Evolutionary conservation across 2,888 invertebrate genomes (phyloP).

Genomic region (Andrena haemorrhoa): DNA sequence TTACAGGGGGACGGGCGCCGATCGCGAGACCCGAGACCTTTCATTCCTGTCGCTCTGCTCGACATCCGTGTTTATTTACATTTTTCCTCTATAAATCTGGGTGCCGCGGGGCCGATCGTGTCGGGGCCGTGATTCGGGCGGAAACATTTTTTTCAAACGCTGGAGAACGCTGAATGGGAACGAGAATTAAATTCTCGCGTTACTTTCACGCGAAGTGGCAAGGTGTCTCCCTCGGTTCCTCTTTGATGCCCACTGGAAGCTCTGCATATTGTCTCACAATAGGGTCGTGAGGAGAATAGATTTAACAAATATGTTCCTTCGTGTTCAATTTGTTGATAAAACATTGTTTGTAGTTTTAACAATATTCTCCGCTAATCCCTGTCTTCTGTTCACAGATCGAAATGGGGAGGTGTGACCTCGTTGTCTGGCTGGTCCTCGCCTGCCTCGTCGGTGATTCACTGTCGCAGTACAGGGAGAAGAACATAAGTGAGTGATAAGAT

Average conservation of each 20-base stretch:
- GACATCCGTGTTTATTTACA: slow-evolving; percentile 13
- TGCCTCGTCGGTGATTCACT: slow-evolving; percentile 69
- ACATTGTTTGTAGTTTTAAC: background rate
- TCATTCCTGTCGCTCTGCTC: background rate
- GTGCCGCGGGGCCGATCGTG: background rate
- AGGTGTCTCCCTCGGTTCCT: too few species aligned
- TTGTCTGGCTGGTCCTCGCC: slow-evolving; percentile 69
- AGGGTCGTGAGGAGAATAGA: background rate
- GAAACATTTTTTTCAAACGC: background rate
- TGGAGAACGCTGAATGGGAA: background rate
- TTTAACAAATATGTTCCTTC: background rate
- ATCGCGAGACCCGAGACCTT: background rate
- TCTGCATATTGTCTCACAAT: too few species aligned
- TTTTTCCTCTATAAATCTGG: background rate
- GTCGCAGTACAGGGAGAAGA: slow-evolving; percentile 77
- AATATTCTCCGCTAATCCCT: background rate
- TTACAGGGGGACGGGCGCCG: slow-evolving; percentile 6
- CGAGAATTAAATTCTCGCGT: background rate
- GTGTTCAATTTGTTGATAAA: too few species aligned
- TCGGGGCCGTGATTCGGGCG: background rate
- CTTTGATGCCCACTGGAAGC: too few species aligned
- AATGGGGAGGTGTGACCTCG: slow-evolving; percentile 69
- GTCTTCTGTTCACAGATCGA: slow-evolving; percentile 63
- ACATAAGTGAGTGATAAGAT: slow-evolving; percentile 75
- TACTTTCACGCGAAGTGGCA: too few species aligned